phyloP scores from a whole-genome alignment of 2,888 invertebrate genomes.

The Agelastica alni region DNA sequence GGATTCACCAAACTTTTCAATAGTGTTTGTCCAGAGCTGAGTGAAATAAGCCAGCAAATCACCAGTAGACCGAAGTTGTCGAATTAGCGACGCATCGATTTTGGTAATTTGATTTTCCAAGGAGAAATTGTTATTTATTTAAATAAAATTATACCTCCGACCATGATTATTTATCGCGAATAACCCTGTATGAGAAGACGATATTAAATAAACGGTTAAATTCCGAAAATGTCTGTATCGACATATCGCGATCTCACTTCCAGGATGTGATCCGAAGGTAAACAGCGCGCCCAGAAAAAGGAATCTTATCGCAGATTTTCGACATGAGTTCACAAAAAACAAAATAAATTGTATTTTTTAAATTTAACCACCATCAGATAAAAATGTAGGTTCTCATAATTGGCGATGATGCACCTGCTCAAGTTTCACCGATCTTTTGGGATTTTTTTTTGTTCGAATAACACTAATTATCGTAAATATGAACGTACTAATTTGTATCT shows the following conservation, averaged over 20 bases:
- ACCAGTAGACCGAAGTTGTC: no score
- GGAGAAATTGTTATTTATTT: no score
- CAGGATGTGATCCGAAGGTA: slow-evolving; percentile 13
- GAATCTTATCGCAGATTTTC: slow-evolving; percentile 29
- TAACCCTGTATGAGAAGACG: not conserved
- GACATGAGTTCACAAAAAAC: slow-evolving; percentile 18
- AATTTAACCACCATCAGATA: slow-evolving; percentile 25
- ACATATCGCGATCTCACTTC: slow-evolving; percentile 14
- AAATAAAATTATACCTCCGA: no score
- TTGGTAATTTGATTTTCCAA: no score
- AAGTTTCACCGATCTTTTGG: slow-evolving; percentile 26
- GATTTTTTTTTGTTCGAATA: slow-evolving; percentile 21
- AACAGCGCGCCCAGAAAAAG: slow-evolving; percentile 10
- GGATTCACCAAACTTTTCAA: no score
- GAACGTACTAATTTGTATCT: slow-evolving; percentile 25
- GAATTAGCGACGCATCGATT: no score
- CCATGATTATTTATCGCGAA: no score
- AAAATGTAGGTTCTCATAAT: slow-evolving; percentile 19
- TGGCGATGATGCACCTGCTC: slow-evolving; percentile 33
- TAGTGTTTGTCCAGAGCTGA: no score
- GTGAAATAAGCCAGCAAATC: no score
- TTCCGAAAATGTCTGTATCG: slow-evolving; percentile 6
- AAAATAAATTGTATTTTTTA: slow-evolving; percentile 23
- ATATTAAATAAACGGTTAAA: slow-evolving; percentile 7
- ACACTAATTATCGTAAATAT: slow-evolving; percentile 23